Base-by-base conservation (phyloP, 2,113 vertebrate genomes). In the Pseudolaguvia tuberculata region DNA sequence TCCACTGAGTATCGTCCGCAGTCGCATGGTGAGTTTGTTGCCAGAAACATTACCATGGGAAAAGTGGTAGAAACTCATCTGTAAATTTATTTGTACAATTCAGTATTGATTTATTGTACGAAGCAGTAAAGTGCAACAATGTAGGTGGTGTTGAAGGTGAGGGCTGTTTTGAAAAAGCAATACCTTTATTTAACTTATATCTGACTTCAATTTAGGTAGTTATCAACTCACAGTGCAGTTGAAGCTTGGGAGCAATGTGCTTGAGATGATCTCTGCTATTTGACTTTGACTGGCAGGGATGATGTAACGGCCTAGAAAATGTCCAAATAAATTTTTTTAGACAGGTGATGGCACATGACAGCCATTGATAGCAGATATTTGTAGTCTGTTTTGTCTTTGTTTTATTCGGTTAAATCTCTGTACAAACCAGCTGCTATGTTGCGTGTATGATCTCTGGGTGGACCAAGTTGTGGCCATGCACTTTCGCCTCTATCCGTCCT, bases 401-500 rank as follows among this genome's bases (percentile, higher is more conserved):
- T 14, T 2, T 11, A 63, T n/a, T 23, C 35, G 39, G n/a, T 42
- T 21, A 42, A 65, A 45, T 47, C 14, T 65, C n/a, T 25, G 31
- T 9, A 27, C n/a, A 2, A 80, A 91, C 91, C 91, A 79, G 89
- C 87, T 58, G 78, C 89, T 21, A 82, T 85, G 83, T 90, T 91
- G 8, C 75, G 70, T 35, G 90, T 91, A 85, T 92, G 90, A 72
- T 92, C 91, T 56, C 88, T 83, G 1, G 84, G 86, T 8, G 91
- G 90, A 3, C 88, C 86, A 0, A 42, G 20, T 0, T 47, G 1
- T 1, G 88, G 83, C 86, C 85, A 88, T 15, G 77, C 86, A 0
- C 83, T 67, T 45, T 82, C 77, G 47, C 86, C 89, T 25, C 1
- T 83, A 21, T 59, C 77, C 52, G 12, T 29, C 0, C 25, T 86